Percentiles rank a stretch among this genome's conserved stretches.
phyloP scores from a whole-genome alignment of 2,888 invertebrate species.

The Venusia cambrica region DNA sequence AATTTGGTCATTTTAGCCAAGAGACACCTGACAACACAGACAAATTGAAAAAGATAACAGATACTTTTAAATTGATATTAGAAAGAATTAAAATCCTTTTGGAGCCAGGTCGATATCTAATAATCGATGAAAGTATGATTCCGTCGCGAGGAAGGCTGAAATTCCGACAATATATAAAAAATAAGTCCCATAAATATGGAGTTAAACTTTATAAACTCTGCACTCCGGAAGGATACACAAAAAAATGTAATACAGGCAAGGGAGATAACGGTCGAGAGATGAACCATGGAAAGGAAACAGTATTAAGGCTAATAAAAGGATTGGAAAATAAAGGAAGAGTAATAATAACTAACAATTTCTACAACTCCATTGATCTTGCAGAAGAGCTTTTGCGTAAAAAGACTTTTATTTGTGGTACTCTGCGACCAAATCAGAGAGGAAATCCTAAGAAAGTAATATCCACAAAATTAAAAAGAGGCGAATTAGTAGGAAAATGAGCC shows the following conservation, averaged over 20 bases:
- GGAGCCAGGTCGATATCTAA: slow-evolving; percentile 32
- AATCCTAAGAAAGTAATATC: slow-evolving; percentile 18
- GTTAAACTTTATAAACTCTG: slow-evolving; percentile 38
- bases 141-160: slow-evolving; percentile 39
- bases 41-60: slow-evolving; percentile 26
- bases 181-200: slow-evolving; percentile 38
- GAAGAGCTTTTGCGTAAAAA: slow-evolving; percentile 23
- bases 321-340: slow-evolving; percentile 21
- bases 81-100: slow-evolving; percentile 25
- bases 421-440: slow-evolving; percentile 18
- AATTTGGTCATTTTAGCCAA: slow-evolving; percentile 36
- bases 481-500: slow-evolving; percentile 15
- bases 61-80: slow-evolving; percentile 16
- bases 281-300: slow-evolving; percentile 19
- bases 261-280: slow-evolving; percentile 15
- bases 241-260: slow-evolving; percentile 23
- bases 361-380: slow-evolving; percentile 20
- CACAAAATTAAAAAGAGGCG: slow-evolving; percentile 24
- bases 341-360: slow-evolving; percentile 27
- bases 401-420: slow-evolving; percentile 23
- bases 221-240: slow-evolving; percentile 24
- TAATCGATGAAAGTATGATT: slow-evolving; percentile 45
- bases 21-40: slow-evolving; percentile 19
- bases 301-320: slow-evolving; percentile 20
- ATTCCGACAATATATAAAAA: slow-evolving; percentile 42